Conservation (phyloP, 2,113 vertebrate species). For the Tiliqua scincoides region DNA sequence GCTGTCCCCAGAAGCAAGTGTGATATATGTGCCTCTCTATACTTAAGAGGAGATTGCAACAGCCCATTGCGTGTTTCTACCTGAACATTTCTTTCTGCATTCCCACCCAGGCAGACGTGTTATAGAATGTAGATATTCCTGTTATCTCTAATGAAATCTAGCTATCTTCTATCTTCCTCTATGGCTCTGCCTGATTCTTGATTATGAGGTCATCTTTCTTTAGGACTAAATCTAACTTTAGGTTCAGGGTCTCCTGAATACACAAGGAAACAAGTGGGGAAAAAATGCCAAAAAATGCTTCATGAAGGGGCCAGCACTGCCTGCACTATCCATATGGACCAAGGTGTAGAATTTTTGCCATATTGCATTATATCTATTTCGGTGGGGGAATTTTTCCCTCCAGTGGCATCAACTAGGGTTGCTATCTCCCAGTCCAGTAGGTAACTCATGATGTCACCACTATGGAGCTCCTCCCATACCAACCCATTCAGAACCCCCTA, state of each 20-base stretch:
- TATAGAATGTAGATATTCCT: slow-evolving; percentile 1
- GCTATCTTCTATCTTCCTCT: not conserved
- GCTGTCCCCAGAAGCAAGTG: not conserved
- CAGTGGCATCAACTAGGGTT: no score
- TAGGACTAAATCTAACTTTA: no score
- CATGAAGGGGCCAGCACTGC: no score
- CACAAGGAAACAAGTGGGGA: not conserved
- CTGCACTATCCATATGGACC: no score
- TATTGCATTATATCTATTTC: no score
- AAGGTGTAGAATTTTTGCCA: no score
- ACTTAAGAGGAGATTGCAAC: slow-evolving; percentile 17
- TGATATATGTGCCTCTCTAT: not conserved
- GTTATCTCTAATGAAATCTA: slow-evolving; percentile 15
- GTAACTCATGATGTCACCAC: no score
- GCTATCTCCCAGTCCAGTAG: no score
- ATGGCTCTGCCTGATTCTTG: not conserved
- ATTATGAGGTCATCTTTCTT: not conserved
- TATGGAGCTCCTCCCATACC: no score
- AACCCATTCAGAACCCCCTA: no score
- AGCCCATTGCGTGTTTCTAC: slow-evolving; percentile 16
- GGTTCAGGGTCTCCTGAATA: not conserved
- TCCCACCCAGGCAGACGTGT: slow-evolving; percentile 2
- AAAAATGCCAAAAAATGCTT: no score
- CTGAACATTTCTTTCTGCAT: slow-evolving; percentile 18
- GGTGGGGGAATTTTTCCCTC: no score